A percentile compares a stretch with the other conserved stretches of the same genome.
Evolutionary conservation across 2,888 invertebrate species (phyloP).

Genomic region (Limenitis camilla): DNA sequence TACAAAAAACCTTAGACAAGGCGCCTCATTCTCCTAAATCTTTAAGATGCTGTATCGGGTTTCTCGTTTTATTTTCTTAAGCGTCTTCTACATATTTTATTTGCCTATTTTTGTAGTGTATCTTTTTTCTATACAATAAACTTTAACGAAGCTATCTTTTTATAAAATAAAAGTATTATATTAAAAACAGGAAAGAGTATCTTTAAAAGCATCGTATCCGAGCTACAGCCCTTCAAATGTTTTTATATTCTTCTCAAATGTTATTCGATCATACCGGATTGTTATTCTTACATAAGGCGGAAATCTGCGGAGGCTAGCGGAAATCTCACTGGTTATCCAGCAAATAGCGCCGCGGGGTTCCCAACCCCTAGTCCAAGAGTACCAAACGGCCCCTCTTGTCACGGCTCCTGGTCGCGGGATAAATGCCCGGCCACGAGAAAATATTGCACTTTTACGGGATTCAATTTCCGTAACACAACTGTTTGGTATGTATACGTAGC

Average conservation of each 20-base stretch:
- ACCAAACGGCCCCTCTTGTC: slow-evolving; percentile 27
- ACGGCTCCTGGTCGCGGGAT: slow-evolving; percentile 33
- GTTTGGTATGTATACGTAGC: slow-evolving; percentile 12
- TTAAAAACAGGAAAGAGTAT: no score
- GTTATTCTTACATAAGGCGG: slow-evolving; percentile 26
- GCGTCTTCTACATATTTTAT: slow-evolving; percentile 12
- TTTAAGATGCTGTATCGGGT: slow-evolving; percentile 22
- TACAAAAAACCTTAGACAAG: slow-evolving; percentile 16
- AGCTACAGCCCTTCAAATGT: not conserved
- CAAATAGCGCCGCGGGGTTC: slow-evolving; percentile 53
- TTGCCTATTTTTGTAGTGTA: no score
- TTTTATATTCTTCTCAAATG: not conserved
- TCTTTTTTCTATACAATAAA: no score
- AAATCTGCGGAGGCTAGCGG: slow-evolving; percentile 37
- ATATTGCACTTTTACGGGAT: slow-evolving; percentile 35
- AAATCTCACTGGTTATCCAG: slow-evolving; percentile 48
- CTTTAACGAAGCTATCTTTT: no score
- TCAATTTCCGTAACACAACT: slow-evolving; percentile 28
- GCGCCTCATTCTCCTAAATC: slow-evolving; percentile 20
- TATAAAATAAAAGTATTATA: no score
- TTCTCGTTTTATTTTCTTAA: slow-evolving; percentile 18
- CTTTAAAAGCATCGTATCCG: not conserved
- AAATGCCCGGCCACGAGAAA: slow-evolving; percentile 29
- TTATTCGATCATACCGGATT: slow-evolving; percentile 3
- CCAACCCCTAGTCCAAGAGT: slow-evolving; percentile 6